Base-by-base conservation (phyloP, 2,888 invertebrate genomes). In the Sesia bembeciformis region DNA sequence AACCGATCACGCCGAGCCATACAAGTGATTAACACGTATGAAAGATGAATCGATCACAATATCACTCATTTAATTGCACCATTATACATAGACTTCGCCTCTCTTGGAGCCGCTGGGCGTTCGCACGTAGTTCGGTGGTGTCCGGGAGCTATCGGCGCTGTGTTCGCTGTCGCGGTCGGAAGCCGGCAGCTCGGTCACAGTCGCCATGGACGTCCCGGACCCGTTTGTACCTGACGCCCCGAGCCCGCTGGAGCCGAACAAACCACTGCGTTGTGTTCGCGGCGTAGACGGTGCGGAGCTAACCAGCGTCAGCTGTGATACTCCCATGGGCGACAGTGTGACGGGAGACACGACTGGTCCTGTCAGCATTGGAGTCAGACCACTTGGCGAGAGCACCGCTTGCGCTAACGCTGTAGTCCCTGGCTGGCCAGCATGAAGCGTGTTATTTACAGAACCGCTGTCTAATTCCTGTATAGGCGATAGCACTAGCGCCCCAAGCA, bases 381-480 rank as follows among this genome's bases (percentile, higher is more conserved):
- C 83, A 60, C 91, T 90, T 1, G 94, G 93, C 1, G 94, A 92
- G 3, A 95, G 81, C 6, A 96, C 93, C 0, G 95, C 94, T 73
- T 95, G 94, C 4, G 96, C 96, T 58, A 96, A 83, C 4, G 96
- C 95, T 1, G 94, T 92, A 0, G 95, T 94, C 5, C 93, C 92
- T 4, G 94, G 93, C 79, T 94, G 92, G 40, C 94, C 92, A 40
- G 94, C 91, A 73, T 94, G 94, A 63, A 94, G 76, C 52, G 94
- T 94, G 71, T 93, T 94, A 74, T 94, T 93, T 52, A 93, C 93
- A 0, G 94, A 94, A 43, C 91, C 92, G 59, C 94, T 93, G 66
- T 96, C 96, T 62, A 94, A 87, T 82, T 96, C 96, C 62, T 95
- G 95, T 58, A 96, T 96, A 0, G 96, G 96, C 3, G 95, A 95